Conservation (phyloP, 2,888 invertebrate genomes). For the Ormyrus nitidulus region DNA sequence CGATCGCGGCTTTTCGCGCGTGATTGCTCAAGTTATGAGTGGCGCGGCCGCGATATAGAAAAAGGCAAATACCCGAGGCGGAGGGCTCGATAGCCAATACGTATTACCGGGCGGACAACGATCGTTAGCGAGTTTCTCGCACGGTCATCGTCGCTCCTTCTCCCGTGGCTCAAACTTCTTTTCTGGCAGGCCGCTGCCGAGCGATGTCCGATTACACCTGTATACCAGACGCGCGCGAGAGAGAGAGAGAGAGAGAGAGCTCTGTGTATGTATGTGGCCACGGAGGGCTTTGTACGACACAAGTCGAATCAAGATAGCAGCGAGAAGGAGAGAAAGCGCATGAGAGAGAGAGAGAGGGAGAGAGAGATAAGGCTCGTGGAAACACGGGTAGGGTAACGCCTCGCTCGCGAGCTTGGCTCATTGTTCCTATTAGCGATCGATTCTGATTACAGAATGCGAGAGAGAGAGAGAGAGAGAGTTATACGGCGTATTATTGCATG, state of each 20-base stretch:
- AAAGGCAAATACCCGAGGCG: constrained; percentile 45
- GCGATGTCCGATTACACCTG: constrained; percentile 52
- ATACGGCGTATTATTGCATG: constrained; percentile 21
- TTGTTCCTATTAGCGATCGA: constrained; percentile 54
- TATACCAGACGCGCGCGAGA: not conserved
- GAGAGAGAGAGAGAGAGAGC: not conserved
- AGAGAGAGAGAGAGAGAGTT: not conserved
- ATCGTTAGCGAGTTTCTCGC: constrained; percentile 59
- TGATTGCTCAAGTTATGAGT: constrained; percentile 45
- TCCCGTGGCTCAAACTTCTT: not conserved
- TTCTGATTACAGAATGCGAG: constrained; percentile 28
- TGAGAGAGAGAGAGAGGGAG: not conserved
- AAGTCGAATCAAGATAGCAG: constrained; percentile 46
- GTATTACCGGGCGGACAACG: constrained; percentile 47
- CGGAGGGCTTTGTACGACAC: constrained; percentile 46
- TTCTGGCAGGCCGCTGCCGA: constrained; percentile 1
- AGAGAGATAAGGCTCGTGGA: constrained; percentile 44
- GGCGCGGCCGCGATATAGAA: constrained; percentile 1
- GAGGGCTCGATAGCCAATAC: constrained; percentile 39
- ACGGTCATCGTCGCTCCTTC: constrained; percentile 52
- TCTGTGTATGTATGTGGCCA: constrained; percentile 1
- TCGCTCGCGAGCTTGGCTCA: constrained; percentile 18
- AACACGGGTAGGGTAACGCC: constrained; percentile 51
- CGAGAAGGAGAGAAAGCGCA: not conserved
- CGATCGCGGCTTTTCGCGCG: constrained; percentile 47